Evolutionary conservation across 1,140 invertebrate genomes (phyloP).

Genomic region (Condylostylus longicornis): DNA sequence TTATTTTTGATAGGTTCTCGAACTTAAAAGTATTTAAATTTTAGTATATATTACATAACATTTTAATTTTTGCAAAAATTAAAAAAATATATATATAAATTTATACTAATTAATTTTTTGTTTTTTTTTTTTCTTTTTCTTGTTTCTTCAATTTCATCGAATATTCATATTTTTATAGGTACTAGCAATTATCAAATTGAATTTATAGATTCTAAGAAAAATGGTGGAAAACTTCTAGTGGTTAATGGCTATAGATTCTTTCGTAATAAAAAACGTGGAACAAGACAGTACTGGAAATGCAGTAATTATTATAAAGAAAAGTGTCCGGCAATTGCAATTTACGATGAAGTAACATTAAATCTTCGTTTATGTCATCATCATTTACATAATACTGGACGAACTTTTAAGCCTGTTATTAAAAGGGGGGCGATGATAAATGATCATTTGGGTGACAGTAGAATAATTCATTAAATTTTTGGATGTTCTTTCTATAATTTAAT

Average conservation of each 20-base stretch:
- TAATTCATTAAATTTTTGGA: no score
- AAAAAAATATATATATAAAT: no score
- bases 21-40: no score
- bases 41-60: no score
- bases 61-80: no score
- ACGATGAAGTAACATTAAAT: slow-evolving; percentile 25
- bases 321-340: slow-evolving; percentile 30
- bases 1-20: no score
- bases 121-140: slow-evolving; percentile 7
- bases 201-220: slow-evolving; percentile 30
- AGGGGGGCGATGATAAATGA: no score
- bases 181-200: slow-evolving; percentile 29
- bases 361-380: slow-evolving; percentile 26
- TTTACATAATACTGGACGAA: no score
- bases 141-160: no score
- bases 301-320: slow-evolving; percentile 30
- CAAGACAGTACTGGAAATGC: slow-evolving; percentile 31
- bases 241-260: slow-evolving; percentile 32
- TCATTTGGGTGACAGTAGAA: no score
- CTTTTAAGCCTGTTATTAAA: no score
- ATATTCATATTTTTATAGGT: slow-evolving; percentile 16
- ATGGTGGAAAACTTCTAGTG: slow-evolving; percentile 28
- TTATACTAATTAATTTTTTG: not conserved
- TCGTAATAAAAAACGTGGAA: slow-evolving; percentile 28
- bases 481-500: no score